These are phyloP conservation scores for Laupala kohalensis DNA, from an alignment of 1,140 invertebrate species.

Conservation along the genomic window DNA sequence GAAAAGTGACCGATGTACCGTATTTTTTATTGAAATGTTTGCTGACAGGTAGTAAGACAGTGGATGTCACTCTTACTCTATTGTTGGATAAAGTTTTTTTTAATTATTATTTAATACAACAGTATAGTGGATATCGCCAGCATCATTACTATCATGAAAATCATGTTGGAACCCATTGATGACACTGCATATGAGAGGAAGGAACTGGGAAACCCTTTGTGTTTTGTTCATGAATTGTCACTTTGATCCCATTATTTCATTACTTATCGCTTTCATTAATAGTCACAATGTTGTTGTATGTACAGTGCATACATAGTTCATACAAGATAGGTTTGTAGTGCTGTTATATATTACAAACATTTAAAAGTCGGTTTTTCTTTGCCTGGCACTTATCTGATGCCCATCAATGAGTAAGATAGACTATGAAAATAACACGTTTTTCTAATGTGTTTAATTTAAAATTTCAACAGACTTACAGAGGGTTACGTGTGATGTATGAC, in stretches of 20 bases:
- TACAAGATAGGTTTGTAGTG: neutral
- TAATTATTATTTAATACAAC: neutral
- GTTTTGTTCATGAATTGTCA: neutral
- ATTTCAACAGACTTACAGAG: neutral
- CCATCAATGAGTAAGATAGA: neutral
- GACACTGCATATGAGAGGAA: neutral
- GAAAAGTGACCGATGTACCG: constrained; percentile 26
- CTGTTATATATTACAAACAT: neutral
- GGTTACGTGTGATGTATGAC: neutral
- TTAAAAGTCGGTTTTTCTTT: neutral
- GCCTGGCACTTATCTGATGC: neutral
- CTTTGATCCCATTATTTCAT: neutral
- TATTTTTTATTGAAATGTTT: constrained; percentile 11
- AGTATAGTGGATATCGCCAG: neutral
- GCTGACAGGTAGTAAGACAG: neutral
- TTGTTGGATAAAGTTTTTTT: neutral
- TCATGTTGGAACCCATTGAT: neutral
- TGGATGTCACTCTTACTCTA: neutral
- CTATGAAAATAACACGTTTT: neutral
- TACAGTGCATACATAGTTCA: neutral
- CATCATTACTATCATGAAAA: neutral
- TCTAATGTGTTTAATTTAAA: neutral
- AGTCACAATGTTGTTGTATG: neutral
- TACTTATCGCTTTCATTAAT: neutral
- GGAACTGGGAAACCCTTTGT: neutral